Evolutionary conservation across 1,140 invertebrate genomes (phyloP).

Genomic region (Drosophila jambulina): DNA sequence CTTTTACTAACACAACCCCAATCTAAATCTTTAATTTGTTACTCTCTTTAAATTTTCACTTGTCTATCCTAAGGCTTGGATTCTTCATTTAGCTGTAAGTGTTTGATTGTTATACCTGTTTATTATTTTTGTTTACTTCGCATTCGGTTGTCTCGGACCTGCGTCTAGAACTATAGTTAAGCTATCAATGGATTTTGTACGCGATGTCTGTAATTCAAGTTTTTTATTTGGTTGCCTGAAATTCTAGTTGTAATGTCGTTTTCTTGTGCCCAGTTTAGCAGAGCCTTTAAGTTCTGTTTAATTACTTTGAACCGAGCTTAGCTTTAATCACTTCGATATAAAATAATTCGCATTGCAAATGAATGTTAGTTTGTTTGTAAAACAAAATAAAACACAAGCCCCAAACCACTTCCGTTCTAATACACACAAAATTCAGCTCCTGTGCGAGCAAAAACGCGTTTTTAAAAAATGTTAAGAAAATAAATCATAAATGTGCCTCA

Average conservation of each 20-base stretch:
- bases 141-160: constrained; percentile 14
- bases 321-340: constrained; percentile 41
- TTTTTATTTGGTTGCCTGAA: constrained; percentile 25
- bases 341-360: constrained; percentile 38
- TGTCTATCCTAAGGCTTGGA: constrained; percentile 27
- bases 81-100: constrained; percentile 69
- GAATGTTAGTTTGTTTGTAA: constrained; percentile 70
- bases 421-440: constrained; percentile 9
- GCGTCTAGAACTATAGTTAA: constrained; percentile 42
- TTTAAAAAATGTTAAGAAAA: constrained; percentile 44
- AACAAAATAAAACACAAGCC: constrained; percentile 67
- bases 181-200: constrained; percentile 16
- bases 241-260: constrained; percentile 48
- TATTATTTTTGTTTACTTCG: constrained; percentile 56
- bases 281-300: constrained; percentile 36
- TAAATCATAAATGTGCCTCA: constrained; percentile 79
- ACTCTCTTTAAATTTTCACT: constrained; percentile 4
- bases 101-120: constrained; percentile 79
- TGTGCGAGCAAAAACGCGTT: constrained; percentile 1
- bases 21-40: constrained; percentile 21
- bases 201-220: constrained; percentile 38
- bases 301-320: constrained; percentile 56
- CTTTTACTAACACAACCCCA: constrained; percentile 58
- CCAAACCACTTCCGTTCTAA: constrained; percentile 39
- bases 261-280: constrained; percentile 36